Evolutionary conservation across 2,888 invertebrate species (phyloP).

Genomic region (Iphiclides podalirius): DNA sequence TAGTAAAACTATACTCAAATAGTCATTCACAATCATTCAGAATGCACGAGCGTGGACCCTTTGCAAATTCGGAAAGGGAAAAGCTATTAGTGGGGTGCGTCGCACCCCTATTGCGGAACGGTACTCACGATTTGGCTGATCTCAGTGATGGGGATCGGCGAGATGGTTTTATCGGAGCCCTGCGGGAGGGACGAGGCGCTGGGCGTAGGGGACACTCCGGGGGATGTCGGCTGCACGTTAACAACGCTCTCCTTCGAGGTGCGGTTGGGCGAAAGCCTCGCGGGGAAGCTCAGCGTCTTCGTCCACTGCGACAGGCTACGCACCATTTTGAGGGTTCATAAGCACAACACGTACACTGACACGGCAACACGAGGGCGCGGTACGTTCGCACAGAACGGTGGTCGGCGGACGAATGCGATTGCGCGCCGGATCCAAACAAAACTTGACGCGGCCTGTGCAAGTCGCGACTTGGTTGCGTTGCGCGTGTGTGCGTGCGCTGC

Average conservation of each 20-base stretch:
- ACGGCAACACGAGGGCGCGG: constrained; percentile 53
- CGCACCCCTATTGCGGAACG: constrained; percentile 24
- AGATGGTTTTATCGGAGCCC: constrained; percentile 77
- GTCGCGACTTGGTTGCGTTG: constrained; percentile 48
- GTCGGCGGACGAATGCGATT: constrained; percentile 60
- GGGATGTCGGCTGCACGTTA: constrained; percentile 78
- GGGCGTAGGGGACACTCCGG: constrained; percentile 82
- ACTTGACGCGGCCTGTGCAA: constrained; percentile 55
- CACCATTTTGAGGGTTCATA: constrained; percentile 85
- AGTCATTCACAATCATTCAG: not conserved
- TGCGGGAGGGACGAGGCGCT: constrained; percentile 79
- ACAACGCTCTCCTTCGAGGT: constrained; percentile 86
- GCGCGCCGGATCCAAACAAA: constrained; percentile 47
- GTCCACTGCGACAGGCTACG: constrained; percentile 94
- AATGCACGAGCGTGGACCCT: constrained; percentile 9
- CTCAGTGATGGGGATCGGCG: constrained; percentile 82
- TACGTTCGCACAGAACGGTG: constrained; percentile 54
- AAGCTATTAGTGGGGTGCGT: constrained; percentile 2
- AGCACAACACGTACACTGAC: constrained; percentile 54
- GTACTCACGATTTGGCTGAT: constrained; percentile 84
- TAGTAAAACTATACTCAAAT: not conserved
- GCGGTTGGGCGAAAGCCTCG: constrained; percentile 90
- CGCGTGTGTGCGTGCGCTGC: constrained; percentile 27
- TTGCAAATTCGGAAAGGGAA: constrained; percentile 15
- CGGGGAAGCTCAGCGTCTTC: constrained; percentile 93